phyloP scores from a whole-genome alignment of 2,888 invertebrate species.

The Rhagonycha lutea region DNA sequence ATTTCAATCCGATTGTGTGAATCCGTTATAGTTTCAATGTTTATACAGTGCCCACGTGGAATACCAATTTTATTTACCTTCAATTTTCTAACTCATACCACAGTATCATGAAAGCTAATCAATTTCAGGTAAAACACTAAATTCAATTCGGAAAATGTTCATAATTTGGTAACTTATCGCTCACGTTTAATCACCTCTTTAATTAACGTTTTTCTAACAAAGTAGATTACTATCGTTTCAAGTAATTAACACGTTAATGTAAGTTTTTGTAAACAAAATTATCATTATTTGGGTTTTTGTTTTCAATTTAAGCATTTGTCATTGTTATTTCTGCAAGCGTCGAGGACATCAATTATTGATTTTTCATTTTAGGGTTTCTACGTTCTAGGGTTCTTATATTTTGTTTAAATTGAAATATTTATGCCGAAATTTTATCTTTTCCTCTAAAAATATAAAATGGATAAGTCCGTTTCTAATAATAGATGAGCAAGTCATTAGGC shows the following conservation, averaged over 20 bases:
- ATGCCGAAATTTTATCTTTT: not conserved
- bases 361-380: not conserved
- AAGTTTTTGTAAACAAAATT: not conserved
- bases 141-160: not conserved
- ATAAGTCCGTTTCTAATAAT: not conserved
- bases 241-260: not conserved
- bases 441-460: not conserved
- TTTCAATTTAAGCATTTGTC: not conserved
- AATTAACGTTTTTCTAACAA: not conserved
- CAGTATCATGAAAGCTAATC: not conserved
- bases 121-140: not conserved
- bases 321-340: not conserved
- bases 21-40: constrained; percentile 9
- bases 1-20: constrained; percentile 1
- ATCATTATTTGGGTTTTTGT: not conserved
- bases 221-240: not conserved
- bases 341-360: not conserved
- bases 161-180: not conserved
- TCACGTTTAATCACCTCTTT: not conserved
- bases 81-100: not conserved
- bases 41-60: not conserved
- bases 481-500: not conserved
- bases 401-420: not conserved
- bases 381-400: not conserved
- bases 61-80: not conserved